Evolutionary conservation across 2,797 vertebrate genomes (phyloP), one percentile per base, ranked within the genome.

Genomic region (Chelonia mydas): DNA sequence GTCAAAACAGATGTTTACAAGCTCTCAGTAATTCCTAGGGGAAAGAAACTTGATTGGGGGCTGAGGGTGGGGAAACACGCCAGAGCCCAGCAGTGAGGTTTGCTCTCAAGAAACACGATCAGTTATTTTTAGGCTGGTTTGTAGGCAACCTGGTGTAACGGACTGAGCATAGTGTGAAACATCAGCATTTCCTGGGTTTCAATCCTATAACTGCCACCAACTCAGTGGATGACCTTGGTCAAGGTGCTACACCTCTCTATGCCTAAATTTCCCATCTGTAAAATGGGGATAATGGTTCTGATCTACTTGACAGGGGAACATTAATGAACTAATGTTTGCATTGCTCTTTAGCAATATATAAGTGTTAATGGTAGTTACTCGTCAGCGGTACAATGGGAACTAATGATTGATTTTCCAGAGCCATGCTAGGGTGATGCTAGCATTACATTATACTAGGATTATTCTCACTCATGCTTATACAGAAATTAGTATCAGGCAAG

Each of bases 201-300:
- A 0, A 0, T 41, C 47, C 37, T 88, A 68, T 28, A 6, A 1
- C 11, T 31, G 15, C 41, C 47, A 25, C 65, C n/a, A 0, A 0
- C 90, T 84, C 65, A 37, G 6, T 19, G n/a, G 81, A 37, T 19
- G 2, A 59, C 86, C 61, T 15, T 1, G 13, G n/a, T 19, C 5
- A n/a, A 55, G 55, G 61, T 11, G 0, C 7, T 0, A 1, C 53
- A 84, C 27, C 17, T 13, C 17, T 41, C 8, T 13, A 4, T 1
- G 15, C 17, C 8, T 1, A 4, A 59, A 0, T 77, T 57, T 59
- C 45, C 61, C 50, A 81, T 68, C 55, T 78, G 57, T 15, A 37
- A 5, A 5, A 1, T 2, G 0, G 6, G 0, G 13, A 74, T n/a
- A 68, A 37, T 11, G 7, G 0, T 11, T 85, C 85, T 72, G 65